These are phyloP conservation scores for Camponotus vicinus DNA, from an alignment of 1,140 invertebrate species.

Conservation along the genomic window DNA sequence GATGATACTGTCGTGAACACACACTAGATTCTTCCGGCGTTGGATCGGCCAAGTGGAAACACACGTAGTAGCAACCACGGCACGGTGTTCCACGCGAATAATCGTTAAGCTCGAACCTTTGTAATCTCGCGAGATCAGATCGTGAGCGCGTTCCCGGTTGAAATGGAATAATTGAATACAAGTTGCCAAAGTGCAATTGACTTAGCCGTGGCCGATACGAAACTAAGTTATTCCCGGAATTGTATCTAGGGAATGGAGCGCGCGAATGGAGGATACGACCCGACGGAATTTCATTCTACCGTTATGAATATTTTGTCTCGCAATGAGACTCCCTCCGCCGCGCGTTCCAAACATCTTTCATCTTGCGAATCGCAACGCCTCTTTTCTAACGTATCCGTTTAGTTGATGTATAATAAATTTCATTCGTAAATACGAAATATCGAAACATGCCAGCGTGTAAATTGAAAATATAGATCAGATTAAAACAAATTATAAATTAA, in stretches of 20 bases:
- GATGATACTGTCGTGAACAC: neutral
- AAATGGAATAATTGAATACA: slow-evolving; percentile 71
- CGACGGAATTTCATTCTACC: slow-evolving; percentile 58
- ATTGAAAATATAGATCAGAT: slow-evolving; percentile 24
- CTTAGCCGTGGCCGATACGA: slow-evolving; percentile 60
- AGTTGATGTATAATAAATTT: slow-evolving; percentile 55
- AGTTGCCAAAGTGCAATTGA: slow-evolving; percentile 65
- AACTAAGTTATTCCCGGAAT: slow-evolving; percentile 63
- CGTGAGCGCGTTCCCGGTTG: slow-evolving; percentile 48
- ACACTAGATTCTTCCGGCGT: slow-evolving; percentile 25
- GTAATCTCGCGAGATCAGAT: slow-evolving; percentile 59
- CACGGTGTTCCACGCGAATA: slow-evolving; percentile 51
- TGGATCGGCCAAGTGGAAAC: slow-evolving; percentile 29
- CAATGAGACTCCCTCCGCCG: slow-evolving; percentile 37
- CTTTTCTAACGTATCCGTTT: slow-evolving; percentile 38
- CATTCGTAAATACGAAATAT: slow-evolving; percentile 40
- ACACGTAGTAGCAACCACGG: slow-evolving; percentile 28
- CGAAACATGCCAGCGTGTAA: neutral
- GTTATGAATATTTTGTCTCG: slow-evolving; percentile 63
- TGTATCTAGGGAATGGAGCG: slow-evolving; percentile 47
- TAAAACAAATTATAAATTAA: neutral
- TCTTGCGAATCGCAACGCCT: slow-evolving; percentile 51
- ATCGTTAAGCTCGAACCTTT: slow-evolving; percentile 59
- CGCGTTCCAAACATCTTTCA: slow-evolving; percentile 51
- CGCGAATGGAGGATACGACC: slow-evolving; percentile 46